Evolutionary conservation across 2,113 vertebrate genomes (phyloP).

Genomic region (Ranitomeya imitator): DNA sequence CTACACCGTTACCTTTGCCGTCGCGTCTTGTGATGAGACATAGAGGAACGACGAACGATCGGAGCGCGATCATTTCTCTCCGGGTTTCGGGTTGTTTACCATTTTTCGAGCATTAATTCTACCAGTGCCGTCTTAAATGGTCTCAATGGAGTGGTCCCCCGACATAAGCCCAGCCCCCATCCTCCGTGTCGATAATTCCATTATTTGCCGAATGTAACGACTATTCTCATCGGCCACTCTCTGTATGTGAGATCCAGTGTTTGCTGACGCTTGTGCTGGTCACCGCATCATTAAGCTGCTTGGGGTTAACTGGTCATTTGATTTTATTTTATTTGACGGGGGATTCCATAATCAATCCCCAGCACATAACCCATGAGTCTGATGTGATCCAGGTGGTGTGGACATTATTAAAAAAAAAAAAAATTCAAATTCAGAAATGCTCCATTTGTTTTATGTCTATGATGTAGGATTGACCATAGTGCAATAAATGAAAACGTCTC

Average conservation of each 20-base stretch:
- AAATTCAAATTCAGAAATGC: slow-evolving; percentile 67
- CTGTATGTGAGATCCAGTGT: slow-evolving; percentile 75
- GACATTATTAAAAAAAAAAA: slow-evolving; percentile 61
- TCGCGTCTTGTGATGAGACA: slow-evolving; percentile 63
- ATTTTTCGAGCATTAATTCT: slow-evolving; percentile 74
- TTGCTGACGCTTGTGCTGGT: slow-evolving; percentile 78
- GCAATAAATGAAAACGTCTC: slow-evolving; percentile 67
- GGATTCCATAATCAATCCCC: slow-evolving; percentile 65
- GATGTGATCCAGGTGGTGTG: slow-evolving; percentile 71
- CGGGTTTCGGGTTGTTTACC: slow-evolving; percentile 67
- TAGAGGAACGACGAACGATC: background rate
- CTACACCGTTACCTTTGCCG: slow-evolving; percentile 82
- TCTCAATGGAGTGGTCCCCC: background rate
- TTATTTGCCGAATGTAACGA: slow-evolving; percentile 45
- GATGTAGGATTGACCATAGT: slow-evolving; percentile 76
- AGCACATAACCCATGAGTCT: slow-evolving; percentile 65
- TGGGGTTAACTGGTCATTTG: slow-evolving; percentile 74
- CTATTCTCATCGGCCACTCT: background rate
- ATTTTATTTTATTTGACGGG: slow-evolving; percentile 62
- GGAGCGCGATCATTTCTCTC: slow-evolving; percentile 59
- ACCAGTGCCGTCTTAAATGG: slow-evolving; percentile 64
- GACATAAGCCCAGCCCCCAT: background rate
- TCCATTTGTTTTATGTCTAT: slow-evolving; percentile 69
- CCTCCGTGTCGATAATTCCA: background rate
- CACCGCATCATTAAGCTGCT: slow-evolving; percentile 75